Evolutionary conservation across 64 coral and sea anemone species (phyloP).

Genomic region (Anthopleura sola): DNA sequence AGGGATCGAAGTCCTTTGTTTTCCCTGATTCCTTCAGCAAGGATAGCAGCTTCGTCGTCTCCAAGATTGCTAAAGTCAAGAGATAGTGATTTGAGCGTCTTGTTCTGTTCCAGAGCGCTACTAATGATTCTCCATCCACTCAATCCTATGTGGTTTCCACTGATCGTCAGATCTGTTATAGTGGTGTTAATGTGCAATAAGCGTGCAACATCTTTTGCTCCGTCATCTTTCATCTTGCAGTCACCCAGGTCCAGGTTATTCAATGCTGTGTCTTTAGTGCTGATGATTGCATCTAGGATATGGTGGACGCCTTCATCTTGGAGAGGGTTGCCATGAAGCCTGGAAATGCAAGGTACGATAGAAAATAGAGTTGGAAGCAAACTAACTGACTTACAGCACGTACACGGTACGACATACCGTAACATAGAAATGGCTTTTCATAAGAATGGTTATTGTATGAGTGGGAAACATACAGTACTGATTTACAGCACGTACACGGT

Average conservation of each 20-base stretch:
- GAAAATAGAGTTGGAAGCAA: no score
- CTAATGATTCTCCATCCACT: slow-evolving; percentile 78
- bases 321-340: slow-evolving; percentile 88
- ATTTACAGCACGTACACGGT: no score
- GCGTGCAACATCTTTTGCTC: slow-evolving; percentile 70
- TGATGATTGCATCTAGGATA: slow-evolving; percentile 74
- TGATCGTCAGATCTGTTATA: slow-evolving; percentile 74
- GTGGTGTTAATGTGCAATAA: slow-evolving; percentile 68
- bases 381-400: no score
- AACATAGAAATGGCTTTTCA: no score
- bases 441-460: no score
- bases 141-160: slow-evolving; percentile 61
- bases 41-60: slow-evolving; percentile 64
- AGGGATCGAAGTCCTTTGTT: slow-evolving; percentile 71
- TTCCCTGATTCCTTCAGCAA: slow-evolving; percentile 81
- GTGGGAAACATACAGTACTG: no score
- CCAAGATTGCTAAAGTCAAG: slow-evolving; percentile 86
- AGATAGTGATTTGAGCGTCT: slow-evolving; percentile 62
- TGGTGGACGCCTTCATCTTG: slow-evolving; percentile 67
- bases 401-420: no score
- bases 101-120: slow-evolving; percentile 59
- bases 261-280: slow-evolving; percentile 39
- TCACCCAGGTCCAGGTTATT: slow-evolving; percentile 88
- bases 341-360: slow-evolving; percentile 15
- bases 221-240: slow-evolving; percentile 66